A percentile compares a stretch with the other conserved stretches of the same genome.
Conservation (phyloP, 2,797 vertebrate species). For the Paramormyrops hopkinsi region DNA sequence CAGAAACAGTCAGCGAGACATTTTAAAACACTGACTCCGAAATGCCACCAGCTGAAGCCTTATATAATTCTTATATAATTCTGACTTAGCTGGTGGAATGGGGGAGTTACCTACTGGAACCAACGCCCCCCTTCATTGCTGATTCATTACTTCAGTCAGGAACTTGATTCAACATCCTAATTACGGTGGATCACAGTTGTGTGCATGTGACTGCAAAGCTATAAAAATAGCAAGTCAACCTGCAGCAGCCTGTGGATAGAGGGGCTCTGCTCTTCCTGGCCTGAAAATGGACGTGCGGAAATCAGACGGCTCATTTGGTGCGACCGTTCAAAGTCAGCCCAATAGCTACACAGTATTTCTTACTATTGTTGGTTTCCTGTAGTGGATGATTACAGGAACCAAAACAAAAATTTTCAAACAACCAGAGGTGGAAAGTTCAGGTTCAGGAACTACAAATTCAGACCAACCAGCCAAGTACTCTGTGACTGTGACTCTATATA, state of each 20-base stretch:
- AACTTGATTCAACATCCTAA: not conserved
- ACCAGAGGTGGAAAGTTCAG: not conserved
- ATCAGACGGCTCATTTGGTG: not conserved
- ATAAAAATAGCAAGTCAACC: not conserved
- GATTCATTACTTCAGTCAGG: not conserved
- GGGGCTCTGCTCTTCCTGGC: not conserved
- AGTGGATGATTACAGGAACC: not conserved
- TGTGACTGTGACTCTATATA: not conserved
- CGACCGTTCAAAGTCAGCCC: not conserved
- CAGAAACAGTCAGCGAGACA: not conserved
- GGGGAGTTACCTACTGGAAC: not conserved
- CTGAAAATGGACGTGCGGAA: not conserved
- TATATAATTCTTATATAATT: constrained; percentile 12
- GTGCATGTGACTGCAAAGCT: not conserved
- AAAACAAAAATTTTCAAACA: not conserved
- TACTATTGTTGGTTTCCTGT: not conserved
- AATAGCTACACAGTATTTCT: not conserved
- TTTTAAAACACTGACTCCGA: not conserved
- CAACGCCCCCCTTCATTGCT: not conserved
- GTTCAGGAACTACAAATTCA: not conserved
- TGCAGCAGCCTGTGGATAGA: not conserved
- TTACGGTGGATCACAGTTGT: not conserved
- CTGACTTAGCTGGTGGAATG: not conserved
- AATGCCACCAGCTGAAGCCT: constrained; percentile 3
- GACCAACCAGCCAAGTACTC: not conserved